Base-by-base conservation (phyloP, 2,113 vertebrate genomes). In the Sylvietta virens region DNA sequence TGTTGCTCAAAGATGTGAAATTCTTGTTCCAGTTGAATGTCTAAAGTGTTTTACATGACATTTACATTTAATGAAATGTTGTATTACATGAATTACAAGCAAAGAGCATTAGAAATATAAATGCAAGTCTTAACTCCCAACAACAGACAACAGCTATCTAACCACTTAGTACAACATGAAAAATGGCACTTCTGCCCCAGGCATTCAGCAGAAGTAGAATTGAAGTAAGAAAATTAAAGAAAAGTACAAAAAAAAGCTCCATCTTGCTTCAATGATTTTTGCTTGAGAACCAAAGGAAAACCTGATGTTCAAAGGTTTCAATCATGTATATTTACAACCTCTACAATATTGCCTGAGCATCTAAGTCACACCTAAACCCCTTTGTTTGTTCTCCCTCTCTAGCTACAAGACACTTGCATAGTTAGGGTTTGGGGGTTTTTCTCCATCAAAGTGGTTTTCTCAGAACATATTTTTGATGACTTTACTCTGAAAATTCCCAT, bases 51-150 rank as follows among this genome's bases (percentile, higher is more conserved):
- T 94, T 80, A 92, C 94, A 94, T 67, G 88, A 62, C 73, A 72
- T 85, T 93, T 92, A 80, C 71, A 56, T 85, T 93, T 95, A 93
- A 87, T 72, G 61, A 90, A 93, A 79, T 27, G 39, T 71, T 90
- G 47, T 51, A 67, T 72, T 94, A 58, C 42, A 82, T 85, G 48
- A 90, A 88, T 82, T 95, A 88, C 57, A 93, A 92, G 67, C 33
- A 83, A 85, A 88, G 37, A 90, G 10, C 40, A 79, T 76, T 76
- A 93, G 42, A 92, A 94, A 42, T 44, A 72, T 42, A 79, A 92
- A 85, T 19, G 7, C 11, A 71, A 80, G 80, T 80, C 62, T 58
- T 71, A 56, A 76, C 53, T 90, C 62, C 4, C 42, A 72, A 47
- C 47, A 89, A 28, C 54, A 70, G 56, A 81, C 40, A 83, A 39